A percentile compares a stretch with the other conserved stretches of the same genome.
Conservation (phyloP, 2,888 invertebrate genomes). For the Boloria euphrosyne region DNA sequence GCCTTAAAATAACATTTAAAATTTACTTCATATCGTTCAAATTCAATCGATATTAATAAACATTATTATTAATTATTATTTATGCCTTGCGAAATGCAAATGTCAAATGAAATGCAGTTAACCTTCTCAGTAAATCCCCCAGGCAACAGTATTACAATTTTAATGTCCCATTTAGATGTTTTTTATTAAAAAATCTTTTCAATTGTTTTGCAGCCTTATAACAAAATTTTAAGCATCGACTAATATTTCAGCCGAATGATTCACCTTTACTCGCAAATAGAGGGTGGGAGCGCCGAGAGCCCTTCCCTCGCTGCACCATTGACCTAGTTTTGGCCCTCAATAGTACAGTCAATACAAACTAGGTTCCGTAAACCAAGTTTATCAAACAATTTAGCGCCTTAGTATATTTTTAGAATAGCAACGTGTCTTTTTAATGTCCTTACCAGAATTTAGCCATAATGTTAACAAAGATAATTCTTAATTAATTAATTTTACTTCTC, state of each 20-base stretch:
- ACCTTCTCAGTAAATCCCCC: constrained; percentile 32
- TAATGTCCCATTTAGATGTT: not conserved
- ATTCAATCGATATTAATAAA: constrained; percentile 12
- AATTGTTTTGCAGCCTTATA: not conserved
- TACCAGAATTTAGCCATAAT: too few relatives aligned
- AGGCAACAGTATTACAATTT: constrained; percentile 1
- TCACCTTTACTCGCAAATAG: constrained; percentile 39
- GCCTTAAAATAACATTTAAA: not conserved
- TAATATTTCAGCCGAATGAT: constrained; percentile 38
- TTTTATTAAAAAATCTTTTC: not conserved
- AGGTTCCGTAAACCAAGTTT: constrained; percentile 30
- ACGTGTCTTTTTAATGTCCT: not conserved
- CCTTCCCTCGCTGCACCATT: constrained; percentile 69
- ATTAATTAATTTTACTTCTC: too few relatives aligned
- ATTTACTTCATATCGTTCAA: not conserved
- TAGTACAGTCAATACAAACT: constrained; percentile 36
- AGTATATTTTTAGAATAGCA: not conserved
- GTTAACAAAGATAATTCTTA: too few relatives aligned
- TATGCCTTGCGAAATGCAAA: constrained; percentile 32
- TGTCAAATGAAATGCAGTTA: constrained; percentile 37
- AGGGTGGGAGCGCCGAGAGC: constrained; percentile 49
- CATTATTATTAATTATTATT: constrained; percentile 24
- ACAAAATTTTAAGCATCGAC: constrained; percentile 5
- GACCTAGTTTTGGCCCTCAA: constrained; percentile 67
- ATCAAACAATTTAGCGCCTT: constrained; percentile 18